Percentiles rank a stretch among this genome's conserved stretches.
These are phyloP conservation scores for Chamaetylas fuelleborni DNA, from an alignment of 2,113 vertebrate genomes.

Conservation along the genomic window DNA sequence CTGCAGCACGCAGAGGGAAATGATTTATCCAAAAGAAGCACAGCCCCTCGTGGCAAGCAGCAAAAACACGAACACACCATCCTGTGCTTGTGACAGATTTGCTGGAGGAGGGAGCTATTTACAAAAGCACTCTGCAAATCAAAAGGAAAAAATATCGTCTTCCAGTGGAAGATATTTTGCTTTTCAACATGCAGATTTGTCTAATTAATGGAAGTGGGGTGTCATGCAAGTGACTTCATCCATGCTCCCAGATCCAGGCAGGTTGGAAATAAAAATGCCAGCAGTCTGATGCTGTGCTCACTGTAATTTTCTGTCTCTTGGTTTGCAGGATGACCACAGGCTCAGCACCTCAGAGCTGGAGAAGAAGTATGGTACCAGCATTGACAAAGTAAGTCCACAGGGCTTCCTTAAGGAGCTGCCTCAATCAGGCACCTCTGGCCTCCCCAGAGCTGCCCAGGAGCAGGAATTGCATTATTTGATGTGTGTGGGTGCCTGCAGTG, in stretches of 20 bases:
- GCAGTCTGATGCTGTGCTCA: neutral
- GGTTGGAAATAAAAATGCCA: neutral
- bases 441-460: neutral
- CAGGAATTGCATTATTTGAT: neutral
- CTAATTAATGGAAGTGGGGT: neutral
- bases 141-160: neutral
- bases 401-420: neutral
- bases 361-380: conserved; percentile 72
- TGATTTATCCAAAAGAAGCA: neutral
- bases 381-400: conserved; percentile 66
- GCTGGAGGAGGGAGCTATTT: conserved; percentile 4
- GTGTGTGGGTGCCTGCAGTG: neutral
- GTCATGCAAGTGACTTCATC: neutral
- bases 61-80: neutral
- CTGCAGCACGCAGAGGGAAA: neutral
- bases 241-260: neutral
- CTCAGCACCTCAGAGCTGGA: conserved; percentile 72
- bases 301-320: neutral
- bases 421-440: neutral
- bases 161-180: neutral
- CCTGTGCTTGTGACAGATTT: conserved; percentile 6
- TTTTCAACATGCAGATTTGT: neutral
- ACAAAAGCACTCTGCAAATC: neutral
- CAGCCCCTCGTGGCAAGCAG: neutral
- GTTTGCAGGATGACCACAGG: conserved; percentile 77